These are phyloP conservation scores for Phalloptychus januarius DNA, from an alignment of 2,797 vertebrate genomes.

Conservation along the genomic window DNA sequence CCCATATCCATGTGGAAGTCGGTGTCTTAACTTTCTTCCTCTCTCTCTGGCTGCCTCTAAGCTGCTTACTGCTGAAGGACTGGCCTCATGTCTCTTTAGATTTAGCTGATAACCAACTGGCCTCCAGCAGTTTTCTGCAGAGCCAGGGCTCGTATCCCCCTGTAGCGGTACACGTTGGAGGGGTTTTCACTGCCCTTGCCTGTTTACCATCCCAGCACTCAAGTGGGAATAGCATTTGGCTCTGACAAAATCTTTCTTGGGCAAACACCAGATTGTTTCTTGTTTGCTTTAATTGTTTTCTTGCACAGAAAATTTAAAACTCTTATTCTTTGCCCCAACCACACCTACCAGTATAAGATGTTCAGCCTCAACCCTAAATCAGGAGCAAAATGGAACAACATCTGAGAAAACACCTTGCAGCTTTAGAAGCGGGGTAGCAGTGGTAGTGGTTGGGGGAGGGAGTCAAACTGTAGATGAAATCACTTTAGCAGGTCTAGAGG, in stretches of 20 bases:
- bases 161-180: not conserved
- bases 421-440: not conserved
- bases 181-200: not conserved
- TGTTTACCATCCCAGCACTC: not conserved
- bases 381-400: not conserved
- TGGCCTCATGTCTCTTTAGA: not conserved
- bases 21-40: not conserved
- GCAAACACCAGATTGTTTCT: not conserved
- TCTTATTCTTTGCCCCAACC: not conserved
- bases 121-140: constrained; percentile 6
- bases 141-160: not conserved
- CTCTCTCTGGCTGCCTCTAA: not conserved
- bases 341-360: not conserved
- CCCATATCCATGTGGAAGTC: not conserved
- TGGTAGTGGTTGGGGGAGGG: no score
- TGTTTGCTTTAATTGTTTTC: not conserved
- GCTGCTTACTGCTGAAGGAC: not conserved
- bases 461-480: not conserved
- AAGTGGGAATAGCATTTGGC: not conserved
- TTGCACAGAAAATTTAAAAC: not conserved
- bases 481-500: not conserved
- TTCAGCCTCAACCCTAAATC: not conserved
- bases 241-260: not conserved
- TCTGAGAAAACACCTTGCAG: not conserved
- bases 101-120: not conserved